Base-by-base conservation (phyloP, 2,113 vertebrate species). In the Agapornis roseicollis region DNA sequence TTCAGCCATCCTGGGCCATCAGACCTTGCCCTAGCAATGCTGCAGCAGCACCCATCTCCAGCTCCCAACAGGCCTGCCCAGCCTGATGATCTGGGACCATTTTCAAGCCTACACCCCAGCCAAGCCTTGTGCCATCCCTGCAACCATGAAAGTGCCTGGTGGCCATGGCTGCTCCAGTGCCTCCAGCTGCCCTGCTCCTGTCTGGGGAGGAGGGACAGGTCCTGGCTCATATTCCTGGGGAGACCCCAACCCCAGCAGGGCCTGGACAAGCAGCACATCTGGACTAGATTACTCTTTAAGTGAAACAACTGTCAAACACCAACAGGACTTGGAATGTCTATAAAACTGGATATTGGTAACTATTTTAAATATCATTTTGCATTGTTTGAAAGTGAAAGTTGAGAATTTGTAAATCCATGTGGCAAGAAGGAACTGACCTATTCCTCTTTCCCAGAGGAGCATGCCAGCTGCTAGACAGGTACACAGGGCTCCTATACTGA, bases 221-320 rank as follows among this genome's bases (percentile, higher is more conserved):
- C 14, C 15, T 61, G 15, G 7, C 1, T 74, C 20, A 3, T 82
- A 63, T 31, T 7, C 6, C 14, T 50, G 15, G 15, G n/a, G 22
- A 78, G 0, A 17, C 2, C 3, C 3, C 31, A 58, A 7, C 10
- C 10, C 8, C 27, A 3, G 0, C 0, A 0, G 2, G 7, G 4
- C 0, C 1, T 24, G 44, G 6, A 42, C 0, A 1, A 19, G 7
- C 5, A 72, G 2, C 18, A 65, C 39, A 70, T 70, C 42, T 56
- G 49, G 39, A 22, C 20, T 60, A 35, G 13, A 22, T 81, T 42
- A 52, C 17, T 37, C 7, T 70, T 73, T 9, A 28, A 47, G 58
- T 22, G 58, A 56, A 92, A 65, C 15, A 76, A 20, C 19, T 72
- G 44, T 56, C 44, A 52, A 82, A 80, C 23, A 56, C 16, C 68